Evolutionary conservation across 2,888 invertebrate genomes (phyloP), one percentile per base, ranked within the genome.

Genomic region (Rhamphomyia laevipes): DNA sequence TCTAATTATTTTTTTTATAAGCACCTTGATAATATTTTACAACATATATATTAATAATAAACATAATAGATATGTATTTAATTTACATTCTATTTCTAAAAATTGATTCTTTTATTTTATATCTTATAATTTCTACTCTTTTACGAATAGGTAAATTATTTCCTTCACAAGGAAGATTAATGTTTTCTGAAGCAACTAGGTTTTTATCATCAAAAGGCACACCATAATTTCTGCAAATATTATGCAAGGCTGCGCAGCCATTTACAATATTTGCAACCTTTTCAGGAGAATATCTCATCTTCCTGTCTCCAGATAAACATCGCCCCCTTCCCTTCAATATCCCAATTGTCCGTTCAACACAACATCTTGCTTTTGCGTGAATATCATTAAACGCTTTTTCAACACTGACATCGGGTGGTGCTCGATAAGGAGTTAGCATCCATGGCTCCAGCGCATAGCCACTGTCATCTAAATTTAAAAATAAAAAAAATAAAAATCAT

Each of bases 361-460:
- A 45, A 37, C 42, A 50, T 21, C 47, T 38, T 13, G 46, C 31
- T 27, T 45, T 43, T 13, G 45, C 40, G 38, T 53, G 51, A 12
- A 40, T 16, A 30, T n/a, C 17, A 31, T 53, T 51, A 23, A 42
- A 53, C 13, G 23, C 33, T 21, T n/a, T 18, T 47, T 47, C 41
- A 15, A 16, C 16, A 15, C 35, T 41, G 11, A 23, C 41, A 18
- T 35, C 46, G 15, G 12, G 12, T 23, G 46, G 31, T 41, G 43
- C 17, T 5, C 49, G 18, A 38, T 43, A 48, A 12, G 51, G 50
- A 23, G 47, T 51, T 31, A 53, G 45, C 31, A 53, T 33, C 38
- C 35, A 53, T 3, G 51, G 51, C 23, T 50, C 53, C 33, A 53
- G 41, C 1, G 49, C 40, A 31, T 53, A 53, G 12, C 51, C 53